Evolutionary conservation across 2,113 vertebrate species (phyloP).

Genomic region (Gavialis gangeticus): DNA sequence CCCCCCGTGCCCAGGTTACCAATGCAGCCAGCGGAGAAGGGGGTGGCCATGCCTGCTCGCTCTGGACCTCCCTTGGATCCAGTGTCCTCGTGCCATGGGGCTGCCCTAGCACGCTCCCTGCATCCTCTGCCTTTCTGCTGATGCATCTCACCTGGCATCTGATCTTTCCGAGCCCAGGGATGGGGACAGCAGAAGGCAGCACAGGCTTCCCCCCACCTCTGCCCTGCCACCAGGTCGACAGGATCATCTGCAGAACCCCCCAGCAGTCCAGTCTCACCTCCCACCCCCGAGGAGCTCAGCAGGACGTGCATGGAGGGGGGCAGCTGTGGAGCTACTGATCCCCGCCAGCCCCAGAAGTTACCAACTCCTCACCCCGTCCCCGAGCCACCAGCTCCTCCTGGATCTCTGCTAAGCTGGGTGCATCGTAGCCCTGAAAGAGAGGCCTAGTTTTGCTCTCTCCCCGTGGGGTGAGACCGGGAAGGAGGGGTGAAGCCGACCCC

Average conservation of each 20-base stretch:
- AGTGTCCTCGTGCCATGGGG: not conserved
- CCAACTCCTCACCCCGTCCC: not conserved
- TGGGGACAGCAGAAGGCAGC: fast-evolving
- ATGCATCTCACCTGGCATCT: not conserved
- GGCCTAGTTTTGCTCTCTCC: not conserved
- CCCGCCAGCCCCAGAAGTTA: not conserved
- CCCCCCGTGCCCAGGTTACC: not conserved
- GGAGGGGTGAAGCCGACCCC: not conserved
- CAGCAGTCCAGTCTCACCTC: not conserved
- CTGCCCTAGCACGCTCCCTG: not conserved
- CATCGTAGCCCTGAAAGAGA: not conserved
- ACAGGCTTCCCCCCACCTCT: not conserved
- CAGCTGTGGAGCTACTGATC: not conserved
- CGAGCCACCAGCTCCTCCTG: not conserved
- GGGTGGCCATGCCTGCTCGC: not conserved
- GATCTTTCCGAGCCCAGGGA: not conserved
- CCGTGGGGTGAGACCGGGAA: not conserved
- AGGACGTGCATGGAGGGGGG: not conserved
- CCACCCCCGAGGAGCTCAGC: not conserved
- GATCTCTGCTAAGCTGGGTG: not conserved
- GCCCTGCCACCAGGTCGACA: not conserved
- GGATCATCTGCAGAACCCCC: not conserved
- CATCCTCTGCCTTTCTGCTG: not conserved
- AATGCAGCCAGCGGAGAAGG: not conserved
- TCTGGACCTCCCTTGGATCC: not conserved